These are phyloP conservation scores for Adelges cooleyi DNA, from an alignment of 1,140 invertebrate species.

Conservation along the genomic window DNA sequence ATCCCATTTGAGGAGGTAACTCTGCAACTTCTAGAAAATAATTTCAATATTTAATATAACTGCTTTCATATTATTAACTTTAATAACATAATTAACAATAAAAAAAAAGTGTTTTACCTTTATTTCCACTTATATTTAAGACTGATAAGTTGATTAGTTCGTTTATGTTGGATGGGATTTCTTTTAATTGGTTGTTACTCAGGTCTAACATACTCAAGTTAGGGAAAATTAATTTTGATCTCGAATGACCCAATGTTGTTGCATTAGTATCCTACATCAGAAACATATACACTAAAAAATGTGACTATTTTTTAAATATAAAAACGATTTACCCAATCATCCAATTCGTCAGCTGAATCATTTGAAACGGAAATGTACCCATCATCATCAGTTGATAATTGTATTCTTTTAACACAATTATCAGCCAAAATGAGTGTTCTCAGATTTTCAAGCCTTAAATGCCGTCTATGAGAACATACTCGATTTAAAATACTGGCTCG, in stretches of 20 bases:
- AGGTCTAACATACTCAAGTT: constrained; percentile 91
- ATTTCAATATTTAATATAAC: background rate
- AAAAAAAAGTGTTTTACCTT: constrained; percentile 41
- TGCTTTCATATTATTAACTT: background rate
- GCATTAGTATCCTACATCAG: constrained; percentile 17
- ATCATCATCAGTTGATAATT: constrained; percentile 65
- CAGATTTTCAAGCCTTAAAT: constrained; percentile 66
- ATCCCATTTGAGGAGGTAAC: constrained; percentile 87
- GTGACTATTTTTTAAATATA: background rate
- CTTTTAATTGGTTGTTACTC: constrained; percentile 70
- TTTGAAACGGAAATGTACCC: constrained; percentile 36
- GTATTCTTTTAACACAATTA: constrained; percentile 66
- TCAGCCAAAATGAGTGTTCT: constrained; percentile 74
- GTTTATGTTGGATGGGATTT: constrained; percentile 73
- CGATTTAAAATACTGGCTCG: constrained; percentile 61
- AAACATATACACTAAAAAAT: too few relatives aligned
- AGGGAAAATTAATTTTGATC: constrained; percentile 71
- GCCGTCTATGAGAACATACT: constrained; percentile 70
- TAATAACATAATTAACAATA: background rate
- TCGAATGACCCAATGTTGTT: constrained; percentile 35
- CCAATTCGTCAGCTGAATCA: constrained; percentile 33
- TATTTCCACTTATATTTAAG: constrained; percentile 84
- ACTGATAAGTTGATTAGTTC: constrained; percentile 81
- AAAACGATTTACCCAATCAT: constrained; percentile 33
- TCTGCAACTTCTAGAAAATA: constrained; percentile 61